Base-by-base conservation (phyloP, 2,888 invertebrate genomes). In the Cataglyphis rosenhaueri region DNA sequence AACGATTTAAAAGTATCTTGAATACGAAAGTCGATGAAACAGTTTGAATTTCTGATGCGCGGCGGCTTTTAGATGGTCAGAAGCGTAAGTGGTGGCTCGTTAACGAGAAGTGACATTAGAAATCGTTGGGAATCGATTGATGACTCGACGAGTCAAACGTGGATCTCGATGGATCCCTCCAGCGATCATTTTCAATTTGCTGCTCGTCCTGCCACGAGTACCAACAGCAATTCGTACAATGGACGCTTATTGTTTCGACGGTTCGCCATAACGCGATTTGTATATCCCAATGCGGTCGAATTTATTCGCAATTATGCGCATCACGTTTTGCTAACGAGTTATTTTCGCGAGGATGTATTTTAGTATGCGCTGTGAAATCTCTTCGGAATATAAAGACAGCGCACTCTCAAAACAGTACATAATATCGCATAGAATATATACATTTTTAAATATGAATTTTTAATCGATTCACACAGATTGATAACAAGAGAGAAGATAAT, bases 171-270 rank as follows among this genome's bases (percentile, higher is more conserved):
- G 44, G 52, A 61, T 48, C 62, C 65, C 64, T 85, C 81, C 48
- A 64, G 44, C 38, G 65, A 55, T 38, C 61, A 73, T 73, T 73
- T 79, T 75, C 32, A 74, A 81, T 78, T 81, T 74, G 73, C 85
- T 73, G 73, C 59, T 62, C n/a, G 75, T 76, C 71, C 81, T 81
- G 81, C 68, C n/a, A 61, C 64, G 65, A 78, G 62, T 52, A 73
- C 71, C 71, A 76, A 44, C 65, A 75, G 81, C 76, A 81, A 71
- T 81, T 81, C 74, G 73, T 86, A 21, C 21, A 86, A 86, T 81
- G 81, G 83, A 44, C 65, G 65, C 57, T 84, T 79, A 85, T 86
- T 86, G 85, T 85, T 85, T 83, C 83, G 68, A 65, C 79, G 57
- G 38, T 52, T 10, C 73, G 44, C 62, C 35, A 78, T 81, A 81